These are phyloP conservation scores for Cephus rjabovi DNA, from an alignment of 2,888 invertebrate genomes.

Conservation along the genomic window DNA sequence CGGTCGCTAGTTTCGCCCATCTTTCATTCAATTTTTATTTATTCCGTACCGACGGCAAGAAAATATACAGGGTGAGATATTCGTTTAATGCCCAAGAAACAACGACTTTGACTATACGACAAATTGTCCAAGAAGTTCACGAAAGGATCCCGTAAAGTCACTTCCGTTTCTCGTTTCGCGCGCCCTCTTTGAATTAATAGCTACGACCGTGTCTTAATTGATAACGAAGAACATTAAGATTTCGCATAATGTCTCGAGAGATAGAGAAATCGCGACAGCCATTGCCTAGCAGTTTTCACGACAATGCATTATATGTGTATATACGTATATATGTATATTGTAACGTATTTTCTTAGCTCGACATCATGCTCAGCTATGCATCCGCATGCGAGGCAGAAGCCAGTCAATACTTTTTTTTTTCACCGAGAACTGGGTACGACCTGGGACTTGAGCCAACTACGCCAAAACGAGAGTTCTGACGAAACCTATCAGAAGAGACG, in stretches of 20 bases:
- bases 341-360: too few relatives aligned
- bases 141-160: constrained; percentile 33
- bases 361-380: too few relatives aligned
- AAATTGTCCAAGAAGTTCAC: background rate
- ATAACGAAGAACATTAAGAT: constrained; percentile 58
- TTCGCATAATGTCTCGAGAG: constrained; percentile 36
- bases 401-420: too few relatives aligned
- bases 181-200: constrained; percentile 54
- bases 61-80: too few relatives aligned
- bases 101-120: background rate
- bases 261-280: background rate
- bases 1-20: background rate
- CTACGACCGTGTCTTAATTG: constrained; percentile 57
- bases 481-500: too few relatives aligned
- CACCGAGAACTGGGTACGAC: too few relatives aligned
- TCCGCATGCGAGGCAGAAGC: too few relatives aligned
- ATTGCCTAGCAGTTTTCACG: constrained; percentile 14
- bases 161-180: constrained; percentile 58
- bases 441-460: too few relatives aligned
- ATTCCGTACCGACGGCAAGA: too few relatives aligned
- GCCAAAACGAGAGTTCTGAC: too few relatives aligned
- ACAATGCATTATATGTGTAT: constrained; percentile 1
- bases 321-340: too few relatives aligned
- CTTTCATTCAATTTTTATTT: background rate
- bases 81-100: background rate